Evolutionary conservation across 1,140 invertebrate species (phyloP).

Genomic region (Eciton burchellii): DNA sequence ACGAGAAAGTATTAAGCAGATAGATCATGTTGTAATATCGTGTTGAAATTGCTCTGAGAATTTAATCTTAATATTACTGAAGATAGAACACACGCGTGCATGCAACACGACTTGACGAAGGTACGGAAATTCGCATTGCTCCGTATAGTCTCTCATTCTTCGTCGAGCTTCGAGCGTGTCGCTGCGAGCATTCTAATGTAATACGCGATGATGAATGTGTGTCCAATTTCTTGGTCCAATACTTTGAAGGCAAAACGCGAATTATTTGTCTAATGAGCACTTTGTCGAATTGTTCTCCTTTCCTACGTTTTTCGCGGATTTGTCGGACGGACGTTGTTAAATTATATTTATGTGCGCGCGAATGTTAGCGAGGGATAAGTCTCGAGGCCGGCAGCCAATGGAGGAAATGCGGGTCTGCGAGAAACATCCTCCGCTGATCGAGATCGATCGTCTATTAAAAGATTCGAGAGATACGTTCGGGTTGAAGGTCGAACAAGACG

Average conservation of each 20-base stretch:
- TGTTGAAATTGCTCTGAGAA: conserved; percentile 39
- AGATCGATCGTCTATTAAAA: conserved; percentile 16
- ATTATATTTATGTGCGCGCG: conserved; percentile 63
- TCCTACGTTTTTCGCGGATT: conserved; percentile 6
- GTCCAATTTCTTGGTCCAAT: conserved; percentile 25
- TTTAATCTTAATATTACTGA: conserved; percentile 31
- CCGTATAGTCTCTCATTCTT: conserved; percentile 4
- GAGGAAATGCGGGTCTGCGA: not conserved
- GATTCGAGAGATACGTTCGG: conserved; percentile 9
- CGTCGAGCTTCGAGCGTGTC: conserved; percentile 25
- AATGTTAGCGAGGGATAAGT: not conserved
- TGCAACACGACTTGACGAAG: not conserved
- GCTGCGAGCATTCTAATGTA: conserved; percentile 21
- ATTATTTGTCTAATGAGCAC: conserved; percentile 9
- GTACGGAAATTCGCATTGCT: conserved; percentile 10
- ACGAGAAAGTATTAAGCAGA: conserved; percentile 48
- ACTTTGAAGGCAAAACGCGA: conserved; percentile 34
- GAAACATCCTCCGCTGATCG: not conserved
- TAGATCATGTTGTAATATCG: conserved; percentile 21
- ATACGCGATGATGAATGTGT: conserved; percentile 7
- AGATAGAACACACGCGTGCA: conserved; percentile 6
- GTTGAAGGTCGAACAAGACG: conserved; percentile 27
- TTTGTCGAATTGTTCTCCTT: conserved; percentile 53
- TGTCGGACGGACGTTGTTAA: conserved; percentile 37
- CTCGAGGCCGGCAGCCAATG: not conserved